A percentile compares a stretch with the other conserved stretches of the same genome.
phyloP scores from a whole-genome alignment of 2,888 invertebrate genomes.

The Dendrolimus houi region DNA sequence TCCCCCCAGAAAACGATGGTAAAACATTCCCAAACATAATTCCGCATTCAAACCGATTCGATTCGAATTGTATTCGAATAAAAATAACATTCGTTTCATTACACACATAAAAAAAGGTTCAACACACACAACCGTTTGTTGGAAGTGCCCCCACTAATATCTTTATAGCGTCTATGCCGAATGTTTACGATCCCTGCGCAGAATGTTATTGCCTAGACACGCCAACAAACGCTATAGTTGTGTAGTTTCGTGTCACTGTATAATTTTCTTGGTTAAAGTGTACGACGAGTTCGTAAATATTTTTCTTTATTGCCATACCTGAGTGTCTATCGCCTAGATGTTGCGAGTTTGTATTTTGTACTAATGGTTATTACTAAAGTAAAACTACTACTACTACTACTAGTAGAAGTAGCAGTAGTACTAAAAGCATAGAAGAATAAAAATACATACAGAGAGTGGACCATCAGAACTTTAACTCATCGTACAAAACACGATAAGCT shows the following conservation, averaged over 20 bases:
- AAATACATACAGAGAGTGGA: too few species aligned
- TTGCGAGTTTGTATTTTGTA: too few species aligned
- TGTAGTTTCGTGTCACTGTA: slow-evolving; percentile 18
- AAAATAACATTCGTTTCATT: slow-evolving; percentile 26
- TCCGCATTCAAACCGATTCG: not conserved
- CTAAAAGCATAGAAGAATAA: too few species aligned
- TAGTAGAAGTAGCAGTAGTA: too few species aligned
- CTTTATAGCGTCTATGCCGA: slow-evolving; percentile 44
- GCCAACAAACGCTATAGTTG: slow-evolving; percentile 20
- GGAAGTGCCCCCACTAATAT: slow-evolving; percentile 38
- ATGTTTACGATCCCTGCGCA: slow-evolving; percentile 45
- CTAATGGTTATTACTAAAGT: too few species aligned
- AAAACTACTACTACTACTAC: too few species aligned
- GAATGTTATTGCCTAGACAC: slow-evolving; percentile 34
- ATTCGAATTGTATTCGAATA: slow-evolving; percentile 24
- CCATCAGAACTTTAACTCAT: too few species aligned
- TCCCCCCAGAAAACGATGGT: not conserved
- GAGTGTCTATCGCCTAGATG: not conserved
- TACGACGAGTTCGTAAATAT: not conserved
- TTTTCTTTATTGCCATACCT: not conserved
- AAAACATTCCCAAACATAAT: not conserved
- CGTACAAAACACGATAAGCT: too few species aligned
- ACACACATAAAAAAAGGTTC: slow-evolving; percentile 25
- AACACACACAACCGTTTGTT: slow-evolving; percentile 18
- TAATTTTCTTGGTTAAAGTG: slow-evolving; percentile 17